A percentile compares a stretch with the other conserved stretches of the same genome.
These are phyloP conservation scores for Chionis minor DNA, from an alignment of 2,113 vertebrate genomes.

Conservation along the genomic window DNA sequence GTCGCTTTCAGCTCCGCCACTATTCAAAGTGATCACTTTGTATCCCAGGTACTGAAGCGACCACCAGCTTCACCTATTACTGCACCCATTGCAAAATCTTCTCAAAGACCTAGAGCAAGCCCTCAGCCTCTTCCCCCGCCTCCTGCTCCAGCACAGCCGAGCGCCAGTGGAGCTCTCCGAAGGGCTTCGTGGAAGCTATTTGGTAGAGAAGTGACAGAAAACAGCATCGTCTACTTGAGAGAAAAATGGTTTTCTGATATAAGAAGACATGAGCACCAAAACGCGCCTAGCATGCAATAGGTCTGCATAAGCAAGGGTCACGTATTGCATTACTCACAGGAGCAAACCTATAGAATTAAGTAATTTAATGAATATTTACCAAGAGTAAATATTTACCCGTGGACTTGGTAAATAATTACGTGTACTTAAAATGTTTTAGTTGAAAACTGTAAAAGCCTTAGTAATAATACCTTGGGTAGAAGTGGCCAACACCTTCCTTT, in stretches of 20 bases:
- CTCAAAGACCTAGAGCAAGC: background rate
- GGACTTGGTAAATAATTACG: background rate
- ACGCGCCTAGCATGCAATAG: background rate
- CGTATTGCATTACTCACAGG: background rate
- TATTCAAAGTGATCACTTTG: background rate
- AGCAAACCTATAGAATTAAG: background rate
- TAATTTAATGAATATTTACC: background rate
- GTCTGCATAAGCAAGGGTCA: background rate
- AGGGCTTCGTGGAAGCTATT: background rate
- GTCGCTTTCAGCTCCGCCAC: background rate
- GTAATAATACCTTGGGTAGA: background rate
- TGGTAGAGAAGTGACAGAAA: background rate
- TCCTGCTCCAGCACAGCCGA: background rate
- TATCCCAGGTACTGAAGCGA: background rate
- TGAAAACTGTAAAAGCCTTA: background rate
- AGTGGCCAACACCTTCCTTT: background rate
- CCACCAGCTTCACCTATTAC: too few relatives aligned
- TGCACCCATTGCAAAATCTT: background rate
- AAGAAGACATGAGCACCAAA: background rate
- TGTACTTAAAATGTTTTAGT: background rate
- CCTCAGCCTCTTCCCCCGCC: background rate
- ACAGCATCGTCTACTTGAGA: background rate
- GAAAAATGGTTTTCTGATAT: background rate
- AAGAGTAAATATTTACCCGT: background rate
- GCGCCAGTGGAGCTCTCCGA: background rate